A percentile compares a stretch with the other conserved stretches of the same genome.
Conservation (phyloP, 2,888 invertebrate genomes). For the Alitta virens region DNA sequence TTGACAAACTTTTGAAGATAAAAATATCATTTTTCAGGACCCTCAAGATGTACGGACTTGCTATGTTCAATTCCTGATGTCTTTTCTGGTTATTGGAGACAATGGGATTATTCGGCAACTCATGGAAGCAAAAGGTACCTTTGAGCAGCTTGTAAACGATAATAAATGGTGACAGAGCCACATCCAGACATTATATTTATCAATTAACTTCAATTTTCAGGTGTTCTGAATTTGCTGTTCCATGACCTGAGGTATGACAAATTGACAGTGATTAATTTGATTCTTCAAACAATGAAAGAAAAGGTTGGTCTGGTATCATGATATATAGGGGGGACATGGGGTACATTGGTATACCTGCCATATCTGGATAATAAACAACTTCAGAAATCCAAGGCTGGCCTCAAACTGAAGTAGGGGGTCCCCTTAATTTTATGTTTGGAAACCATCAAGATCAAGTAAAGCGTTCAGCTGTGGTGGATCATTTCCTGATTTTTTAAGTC, state of each 20-base stretch:
- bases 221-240: conserved; percentile 34
- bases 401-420: too few relatives aligned
- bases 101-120: conserved; percentile 67
- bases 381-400: too few relatives aligned
- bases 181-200: neutral
- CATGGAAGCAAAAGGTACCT: conserved; percentile 61
- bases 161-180: neutral
- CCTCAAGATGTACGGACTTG: conserved; percentile 70
- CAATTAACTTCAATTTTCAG: conserved; percentile 23
- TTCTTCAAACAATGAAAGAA: conserved; percentile 38
- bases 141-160: neutral
- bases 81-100: conserved; percentile 74
- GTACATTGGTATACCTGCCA: too few relatives aligned
- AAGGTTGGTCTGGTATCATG: conserved; percentile 40
- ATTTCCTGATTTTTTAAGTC: too few relatives aligned
- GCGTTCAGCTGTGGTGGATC: too few relatives aligned
- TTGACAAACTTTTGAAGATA: neutral
- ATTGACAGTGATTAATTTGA: conserved; percentile 30
- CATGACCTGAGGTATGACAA: conserved; percentile 35
- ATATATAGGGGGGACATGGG: too few relatives aligned
- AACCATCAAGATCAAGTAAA: too few relatives aligned
- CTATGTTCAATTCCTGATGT: conserved; percentile 74
- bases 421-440: too few relatives aligned
- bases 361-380: too few relatives aligned
- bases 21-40: conserved; percentile 51